Conservation (phyloP, 2,888 invertebrate genomes). For the Calameuta pallipes region DNA sequence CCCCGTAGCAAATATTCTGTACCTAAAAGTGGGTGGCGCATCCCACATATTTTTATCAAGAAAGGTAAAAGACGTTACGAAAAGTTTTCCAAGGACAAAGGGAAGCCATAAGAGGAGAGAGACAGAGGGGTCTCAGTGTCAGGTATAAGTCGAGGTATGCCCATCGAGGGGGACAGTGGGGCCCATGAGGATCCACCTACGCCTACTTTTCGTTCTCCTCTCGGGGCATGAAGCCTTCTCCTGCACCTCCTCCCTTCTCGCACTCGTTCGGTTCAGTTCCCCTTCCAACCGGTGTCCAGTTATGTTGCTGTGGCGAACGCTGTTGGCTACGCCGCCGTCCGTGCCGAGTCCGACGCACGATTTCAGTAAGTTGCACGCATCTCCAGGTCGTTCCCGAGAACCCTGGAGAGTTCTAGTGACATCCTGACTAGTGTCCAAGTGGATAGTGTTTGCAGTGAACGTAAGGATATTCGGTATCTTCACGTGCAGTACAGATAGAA, state of each 20-base stretch:
- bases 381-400: background rate
- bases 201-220: constrained; percentile 22
- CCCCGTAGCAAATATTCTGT: background rate
- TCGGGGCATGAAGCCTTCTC: constrained; percentile 10
- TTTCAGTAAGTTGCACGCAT: background rate
- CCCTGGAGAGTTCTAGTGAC: constrained; percentile 14
- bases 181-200: constrained; percentile 27
- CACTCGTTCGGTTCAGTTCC: constrained; percentile 56
- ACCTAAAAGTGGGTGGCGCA: background rate
- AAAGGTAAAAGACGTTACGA: background rate
- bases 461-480: background rate
- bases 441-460: constrained; percentile 9
- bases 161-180: constrained; percentile 9
- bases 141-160: background rate
- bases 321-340: constrained; percentile 33
- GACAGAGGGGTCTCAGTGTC: background rate
- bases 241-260: constrained; percentile 18
- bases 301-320: constrained; percentile 61
- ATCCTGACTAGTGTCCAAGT: constrained; percentile 11
- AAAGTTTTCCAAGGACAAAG: background rate
- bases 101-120: background rate
- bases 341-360: constrained; percentile 16
- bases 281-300: constrained; percentile 64
- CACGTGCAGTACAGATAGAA: background rate
- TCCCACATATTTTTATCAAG: background rate